phyloP scores from a whole-genome alignment of 2,113 vertebrate species.

The Grallaria varia region DNA sequence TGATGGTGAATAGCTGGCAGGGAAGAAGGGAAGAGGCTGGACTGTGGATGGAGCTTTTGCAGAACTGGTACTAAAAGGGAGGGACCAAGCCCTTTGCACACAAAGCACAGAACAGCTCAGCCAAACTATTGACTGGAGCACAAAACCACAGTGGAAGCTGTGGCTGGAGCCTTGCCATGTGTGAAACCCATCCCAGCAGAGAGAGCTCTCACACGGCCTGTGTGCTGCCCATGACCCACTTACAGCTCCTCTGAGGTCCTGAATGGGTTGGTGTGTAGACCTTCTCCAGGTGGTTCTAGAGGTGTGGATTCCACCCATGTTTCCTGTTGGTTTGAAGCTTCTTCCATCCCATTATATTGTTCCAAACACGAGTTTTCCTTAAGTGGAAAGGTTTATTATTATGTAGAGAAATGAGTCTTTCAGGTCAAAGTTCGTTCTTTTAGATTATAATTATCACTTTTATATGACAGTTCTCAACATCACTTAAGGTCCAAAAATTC shows the following conservation, averaged over 20 bases:
- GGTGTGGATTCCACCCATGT: neutral
- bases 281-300: neutral
- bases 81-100: neutral
- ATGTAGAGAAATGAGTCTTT: neutral
- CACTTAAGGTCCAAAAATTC: neutral
- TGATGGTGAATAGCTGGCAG: neutral
- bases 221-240: accelerated
- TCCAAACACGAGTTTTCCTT: neutral
- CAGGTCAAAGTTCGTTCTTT: neutral
- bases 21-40: neutral
- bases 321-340: neutral
- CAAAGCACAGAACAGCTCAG: neutral
- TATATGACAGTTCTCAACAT: neutral
- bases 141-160: accelerated
- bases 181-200: neutral
- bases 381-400: neutral
- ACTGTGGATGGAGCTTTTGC: no score
- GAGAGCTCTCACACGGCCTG: neutral
- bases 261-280: neutral
- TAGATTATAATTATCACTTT: neutral
- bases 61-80: neutral
- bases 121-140: neutral
- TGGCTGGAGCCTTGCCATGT: neutral
- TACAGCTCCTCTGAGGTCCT: no score
- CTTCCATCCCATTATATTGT: neutral